Evolutionary conservation across 2,797 vertebrate species (phyloP).

Genomic region (Acrocephalus scirpaceus): DNA sequence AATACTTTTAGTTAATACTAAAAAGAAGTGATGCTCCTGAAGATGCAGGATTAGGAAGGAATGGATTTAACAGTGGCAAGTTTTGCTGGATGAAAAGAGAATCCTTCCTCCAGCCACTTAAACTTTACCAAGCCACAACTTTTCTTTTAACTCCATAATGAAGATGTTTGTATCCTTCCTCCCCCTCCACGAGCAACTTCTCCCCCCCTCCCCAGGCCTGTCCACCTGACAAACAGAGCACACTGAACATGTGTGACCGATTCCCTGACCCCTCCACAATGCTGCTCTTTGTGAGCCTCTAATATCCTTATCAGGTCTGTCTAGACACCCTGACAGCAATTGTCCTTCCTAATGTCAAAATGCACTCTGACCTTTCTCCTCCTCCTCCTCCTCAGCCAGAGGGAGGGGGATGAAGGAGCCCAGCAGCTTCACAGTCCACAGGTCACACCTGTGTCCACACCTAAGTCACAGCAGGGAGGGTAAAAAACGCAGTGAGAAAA

Average conservation of each 20-base stretch:
- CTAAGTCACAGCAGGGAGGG: background rate
- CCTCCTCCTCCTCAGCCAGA: background rate
- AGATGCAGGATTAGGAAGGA: background rate
- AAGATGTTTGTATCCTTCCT: background rate
- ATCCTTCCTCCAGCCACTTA: accelerated
- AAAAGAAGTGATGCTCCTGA: background rate
- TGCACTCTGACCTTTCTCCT: constrained; percentile 54
- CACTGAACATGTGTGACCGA: constrained; percentile 71
- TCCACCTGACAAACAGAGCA: constrained; percentile 74
- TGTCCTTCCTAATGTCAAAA: constrained; percentile 64
- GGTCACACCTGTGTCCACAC: constrained; percentile 36
- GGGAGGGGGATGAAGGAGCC: background rate
- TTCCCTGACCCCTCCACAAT: constrained; percentile 84
- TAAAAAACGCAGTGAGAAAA: accelerated
- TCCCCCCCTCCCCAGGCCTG: constrained; percentile 51
- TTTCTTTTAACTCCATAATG: background rate
- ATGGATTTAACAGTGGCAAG: accelerated
- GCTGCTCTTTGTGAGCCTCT: constrained; percentile 82
- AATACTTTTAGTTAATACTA: background rate
- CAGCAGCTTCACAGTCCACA: background rate
- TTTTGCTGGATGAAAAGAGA: background rate
- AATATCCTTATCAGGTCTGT: constrained; percentile 92
- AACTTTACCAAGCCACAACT: background rate
- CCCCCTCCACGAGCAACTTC: background rate
- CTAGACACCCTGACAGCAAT: constrained; percentile 87